phyloP scores from a whole-genome alignment of 2,113 vertebrate genomes.

The Melanocharis versteri region DNA sequence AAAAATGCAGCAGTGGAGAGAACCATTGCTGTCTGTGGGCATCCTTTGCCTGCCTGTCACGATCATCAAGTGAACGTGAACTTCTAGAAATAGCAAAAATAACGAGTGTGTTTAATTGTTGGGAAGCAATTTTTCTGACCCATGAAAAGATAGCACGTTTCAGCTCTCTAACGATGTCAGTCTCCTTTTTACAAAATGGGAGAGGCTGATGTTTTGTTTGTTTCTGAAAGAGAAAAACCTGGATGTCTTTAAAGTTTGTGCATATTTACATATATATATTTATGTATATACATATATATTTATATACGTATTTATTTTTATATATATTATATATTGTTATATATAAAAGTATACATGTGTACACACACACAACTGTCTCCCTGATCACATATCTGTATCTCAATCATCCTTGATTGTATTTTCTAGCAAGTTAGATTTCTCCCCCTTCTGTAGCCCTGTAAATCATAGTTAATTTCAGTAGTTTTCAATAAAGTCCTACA shows the following conservation, averaged over 20 bases:
- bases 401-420: not conserved
- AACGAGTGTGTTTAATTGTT: not conserved
- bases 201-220: not conserved
- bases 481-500: not conserved
- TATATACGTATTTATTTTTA: no score
- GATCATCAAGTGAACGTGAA: not conserved
- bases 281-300: fast-evolving
- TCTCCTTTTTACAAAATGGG: not conserved
- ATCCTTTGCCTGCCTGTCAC: not conserved
- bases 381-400: not conserved
- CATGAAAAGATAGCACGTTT: not conserved
- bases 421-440: not conserved
- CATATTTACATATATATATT: no score
- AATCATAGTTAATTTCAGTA: not conserved
- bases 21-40: not conserved
- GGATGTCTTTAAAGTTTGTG: not conserved
- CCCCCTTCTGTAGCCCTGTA: not conserved
- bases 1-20: not conserved
- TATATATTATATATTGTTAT: no score
- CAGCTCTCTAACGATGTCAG: not conserved
- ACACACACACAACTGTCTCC: not conserved
- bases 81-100: not conserved
- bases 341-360: fast-evolving
- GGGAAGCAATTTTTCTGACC: not conserved
- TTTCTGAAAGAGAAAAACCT: not conserved